Percentiles rank a stretch among this genome's conserved stretches.
phyloP scores from a whole-genome alignment of 2,797 vertebrate species.

The Gymnopithys bicolor region DNA sequence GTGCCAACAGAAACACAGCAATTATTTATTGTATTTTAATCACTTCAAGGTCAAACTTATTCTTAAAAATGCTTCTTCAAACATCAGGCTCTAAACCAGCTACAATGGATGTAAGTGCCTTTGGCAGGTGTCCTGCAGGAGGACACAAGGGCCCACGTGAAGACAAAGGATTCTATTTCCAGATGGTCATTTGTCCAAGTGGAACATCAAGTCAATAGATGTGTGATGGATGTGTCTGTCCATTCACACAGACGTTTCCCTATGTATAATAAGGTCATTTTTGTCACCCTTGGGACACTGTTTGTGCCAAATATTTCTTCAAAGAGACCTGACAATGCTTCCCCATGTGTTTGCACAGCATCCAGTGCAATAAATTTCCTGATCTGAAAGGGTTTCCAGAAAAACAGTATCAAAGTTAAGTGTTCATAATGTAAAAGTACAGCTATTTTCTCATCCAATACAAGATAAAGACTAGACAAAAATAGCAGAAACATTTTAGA shows the following conservation, averaged over 20 bases:
- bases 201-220: neutral
- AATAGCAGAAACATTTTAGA: neutral
- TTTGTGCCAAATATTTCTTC: neutral
- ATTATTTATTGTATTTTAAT: neutral
- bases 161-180: neutral
- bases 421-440: neutral
- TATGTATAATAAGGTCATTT: neutral
- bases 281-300: neutral
- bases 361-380: neutral
- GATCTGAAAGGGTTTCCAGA: neutral
- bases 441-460: neutral
- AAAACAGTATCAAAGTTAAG: neutral
- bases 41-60: neutral
- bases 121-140: neutral
- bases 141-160: rapidly evolving
- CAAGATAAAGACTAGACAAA: neutral
- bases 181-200: neutral
- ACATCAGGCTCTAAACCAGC: neutral
- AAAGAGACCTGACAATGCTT: neutral
- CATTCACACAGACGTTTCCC: neutral
- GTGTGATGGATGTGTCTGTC: neutral
- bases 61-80: neutral
- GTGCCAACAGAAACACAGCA: neutral
- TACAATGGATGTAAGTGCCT: neutral
- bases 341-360: neutral